Evolutionary conservation across 2,797 vertebrate genomes (phyloP), one percentile per base, ranked within the genome.

Genomic region (Valencia hispanica): DNA sequence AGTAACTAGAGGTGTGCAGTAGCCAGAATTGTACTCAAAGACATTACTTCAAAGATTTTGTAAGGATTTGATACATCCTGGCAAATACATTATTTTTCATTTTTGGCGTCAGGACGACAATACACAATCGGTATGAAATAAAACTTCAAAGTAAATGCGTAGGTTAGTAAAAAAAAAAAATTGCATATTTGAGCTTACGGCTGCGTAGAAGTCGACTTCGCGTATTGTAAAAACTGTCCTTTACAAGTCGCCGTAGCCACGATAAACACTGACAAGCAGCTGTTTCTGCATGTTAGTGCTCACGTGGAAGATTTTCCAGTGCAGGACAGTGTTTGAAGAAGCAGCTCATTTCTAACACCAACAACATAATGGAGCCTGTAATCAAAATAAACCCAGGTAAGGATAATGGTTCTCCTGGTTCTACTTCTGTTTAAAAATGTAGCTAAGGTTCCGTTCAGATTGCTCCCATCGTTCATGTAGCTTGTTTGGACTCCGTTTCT

Each of bases 261-360:
- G 79, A 91, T 90, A 91, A 93, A 92, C 84, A 93, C 70, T 90
- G 91, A 90, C 92, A 88, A 70, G 90, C 94, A 95, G 93, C 93
- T 95, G 94, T 93, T 91, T 84, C 22, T 30, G 59, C 63, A 69
- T 73, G 75, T 90, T 90, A 86, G 27, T 70, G 61, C 84, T 84
- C 91, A 91, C 87, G 80, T 91, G 91, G 87, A 34, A 5, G 53
- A 9, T 32, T 78, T 73, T 14, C 36, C 55, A 70, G 17, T 43
- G 51, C 70, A 73, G 30, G 32, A 4, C 12, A 79, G 55, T 41
- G 50, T 68, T n/a, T 63, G 69, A 10, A 79, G 47, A 71, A 84
- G 15, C 79, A 27, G 70, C 27, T 48, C 2, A 17, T 68, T 68
- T 61, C 3, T 36, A 30, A 45, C 48, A 17, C 5, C 10, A 41